Percentiles rank a stretch among this genome's conserved stretches.
These are phyloP conservation scores for Drosophila nigrodunni DNA, from an alignment of 1,140 invertebrate species.

Conservation along the genomic window DNA sequence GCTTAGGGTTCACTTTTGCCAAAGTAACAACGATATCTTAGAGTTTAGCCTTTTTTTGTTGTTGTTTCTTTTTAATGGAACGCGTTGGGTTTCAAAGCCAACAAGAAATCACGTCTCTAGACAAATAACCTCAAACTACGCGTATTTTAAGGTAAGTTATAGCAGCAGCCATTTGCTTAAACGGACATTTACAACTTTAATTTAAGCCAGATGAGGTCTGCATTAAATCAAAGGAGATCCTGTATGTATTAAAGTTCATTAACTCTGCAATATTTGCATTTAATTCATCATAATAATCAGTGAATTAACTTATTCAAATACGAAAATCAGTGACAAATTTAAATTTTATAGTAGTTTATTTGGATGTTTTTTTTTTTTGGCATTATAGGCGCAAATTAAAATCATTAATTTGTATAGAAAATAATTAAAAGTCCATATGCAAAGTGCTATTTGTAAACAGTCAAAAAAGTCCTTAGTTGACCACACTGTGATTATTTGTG, in stretches of 20 bases:
- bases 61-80: neutral
- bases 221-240: too few relatives aligned
- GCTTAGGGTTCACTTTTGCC: conserved; percentile 21
- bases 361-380: neutral
- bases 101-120: conserved; percentile 17
- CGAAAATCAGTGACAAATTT: too few relatives aligned
- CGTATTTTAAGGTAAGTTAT: conserved; percentile 4
- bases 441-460: conserved; percentile 3
- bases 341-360: too few relatives aligned
- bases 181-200: neutral
- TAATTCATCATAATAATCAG: too few relatives aligned
- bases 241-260: too few relatives aligned
- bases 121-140: conserved; percentile 1
- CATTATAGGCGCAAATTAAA: neutral
- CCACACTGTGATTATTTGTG: neutral
- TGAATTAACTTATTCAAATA: too few relatives aligned
- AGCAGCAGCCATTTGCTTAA: conserved; percentile 9
- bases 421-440: conserved; percentile 7
- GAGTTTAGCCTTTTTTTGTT: conserved; percentile 40
- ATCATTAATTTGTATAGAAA: conserved; percentile 6
- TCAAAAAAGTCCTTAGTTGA: neutral
- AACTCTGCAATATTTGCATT: too few relatives aligned
- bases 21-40: conserved; percentile 8
- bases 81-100: conserved; percentile 5
- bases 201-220: neutral